Percentiles rank a stretch among this genome's conserved stretches.
phyloP scores from a whole-genome alignment of 1,140 invertebrate species.

The Pseudomyrmex dendroicus region DNA sequence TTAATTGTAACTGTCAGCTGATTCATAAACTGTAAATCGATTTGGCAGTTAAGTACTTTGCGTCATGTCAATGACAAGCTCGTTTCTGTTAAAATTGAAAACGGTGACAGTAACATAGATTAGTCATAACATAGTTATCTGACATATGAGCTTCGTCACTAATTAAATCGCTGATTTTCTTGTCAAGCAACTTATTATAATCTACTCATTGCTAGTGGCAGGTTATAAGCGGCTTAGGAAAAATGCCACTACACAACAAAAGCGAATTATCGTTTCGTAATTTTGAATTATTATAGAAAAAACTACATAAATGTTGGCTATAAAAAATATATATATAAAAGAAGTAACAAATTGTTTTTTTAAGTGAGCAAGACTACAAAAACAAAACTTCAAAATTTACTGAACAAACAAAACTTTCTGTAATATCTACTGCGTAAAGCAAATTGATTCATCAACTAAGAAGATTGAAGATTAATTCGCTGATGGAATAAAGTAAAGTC shows the following conservation, averaged over 20 bases:
- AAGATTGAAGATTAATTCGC: conserved; percentile 35
- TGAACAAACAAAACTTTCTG: background rate
- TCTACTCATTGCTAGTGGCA: background rate
- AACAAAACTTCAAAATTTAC: no score
- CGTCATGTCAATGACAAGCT: conserved; percentile 35
- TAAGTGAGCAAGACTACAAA: background rate
- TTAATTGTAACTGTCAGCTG: conserved; percentile 42
- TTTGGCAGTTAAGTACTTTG: conserved; percentile 44
- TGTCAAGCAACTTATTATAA: conserved; percentile 21
- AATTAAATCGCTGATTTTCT: conserved; percentile 50
- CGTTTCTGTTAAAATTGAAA: conserved; percentile 41
- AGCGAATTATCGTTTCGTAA: background rate
- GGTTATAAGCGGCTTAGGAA: conserved; percentile 9
- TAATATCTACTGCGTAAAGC: background rate
- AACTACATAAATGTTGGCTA: background rate
- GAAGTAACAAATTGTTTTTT: background rate
- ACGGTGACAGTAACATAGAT: conserved; percentile 19
- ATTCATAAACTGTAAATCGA: conserved; percentile 61
- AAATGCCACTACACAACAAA: conserved; percentile 24
- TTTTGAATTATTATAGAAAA: conserved; percentile 18
- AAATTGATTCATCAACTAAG: conserved; percentile 21
- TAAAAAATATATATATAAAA: background rate
- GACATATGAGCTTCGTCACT: conserved; percentile 48
- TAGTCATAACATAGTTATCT: conserved; percentile 50
- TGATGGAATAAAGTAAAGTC: conserved; percentile 28